These are phyloP conservation scores for Aselliscus stoliczkanus DNA, from an alignment of 2,797 vertebrate genomes.

Conservation along the genomic window DNA sequence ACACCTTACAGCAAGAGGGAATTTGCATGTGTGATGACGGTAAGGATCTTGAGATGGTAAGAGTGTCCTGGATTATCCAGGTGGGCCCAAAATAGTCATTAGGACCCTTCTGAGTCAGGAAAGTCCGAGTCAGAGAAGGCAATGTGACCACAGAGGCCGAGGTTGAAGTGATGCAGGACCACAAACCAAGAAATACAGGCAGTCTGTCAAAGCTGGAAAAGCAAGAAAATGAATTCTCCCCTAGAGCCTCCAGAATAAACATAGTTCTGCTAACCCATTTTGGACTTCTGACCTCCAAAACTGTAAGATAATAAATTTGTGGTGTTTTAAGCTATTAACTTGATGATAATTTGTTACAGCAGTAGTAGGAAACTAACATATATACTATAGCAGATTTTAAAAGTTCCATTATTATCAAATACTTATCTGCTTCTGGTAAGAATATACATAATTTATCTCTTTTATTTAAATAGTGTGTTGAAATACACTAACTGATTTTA, in stretches of 20 bases:
- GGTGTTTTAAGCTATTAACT: neutral
- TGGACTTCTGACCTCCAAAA: neutral
- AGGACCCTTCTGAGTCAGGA: neutral
- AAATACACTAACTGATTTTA: neutral
- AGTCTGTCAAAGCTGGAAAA: neutral
- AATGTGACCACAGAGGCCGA: neutral
- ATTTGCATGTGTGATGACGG: neutral
- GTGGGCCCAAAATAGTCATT: neutral
- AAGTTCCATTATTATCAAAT: neutral
- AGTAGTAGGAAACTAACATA: neutral
- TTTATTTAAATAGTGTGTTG: neutral
- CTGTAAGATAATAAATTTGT: neutral
- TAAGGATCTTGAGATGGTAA: neutral
- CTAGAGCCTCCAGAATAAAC: neutral
- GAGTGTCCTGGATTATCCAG: neutral
- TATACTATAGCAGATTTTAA: neutral
- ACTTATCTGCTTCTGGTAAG: neutral
- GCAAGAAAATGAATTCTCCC: neutral
- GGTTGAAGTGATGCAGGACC: no score
- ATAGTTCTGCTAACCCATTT: neutral
- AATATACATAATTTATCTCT: neutral
- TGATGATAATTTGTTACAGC: neutral
- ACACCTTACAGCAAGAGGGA: neutral
- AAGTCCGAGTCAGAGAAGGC: neutral
- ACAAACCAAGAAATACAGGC: neutral